Evolutionary conservation across 1,140 invertebrate species (phyloP), one percentile per base, ranked within the genome.

Genomic region (Zaprionus lachaisei): DNA sequence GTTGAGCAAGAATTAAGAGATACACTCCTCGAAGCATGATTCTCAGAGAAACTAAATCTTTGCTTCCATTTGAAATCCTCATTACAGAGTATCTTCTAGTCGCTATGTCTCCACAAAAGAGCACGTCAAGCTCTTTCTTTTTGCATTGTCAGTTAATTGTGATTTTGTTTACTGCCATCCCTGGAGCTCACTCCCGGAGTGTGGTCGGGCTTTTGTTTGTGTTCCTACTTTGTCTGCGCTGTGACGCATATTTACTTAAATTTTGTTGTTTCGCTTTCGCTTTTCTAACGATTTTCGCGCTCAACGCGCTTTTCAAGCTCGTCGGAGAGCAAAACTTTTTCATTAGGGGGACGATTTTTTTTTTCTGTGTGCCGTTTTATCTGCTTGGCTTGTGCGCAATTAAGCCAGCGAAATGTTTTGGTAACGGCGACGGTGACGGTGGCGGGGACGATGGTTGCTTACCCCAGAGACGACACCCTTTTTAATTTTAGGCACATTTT

Each of bases 91-190:
- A 11, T 4, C 11, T 3, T 9, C 14, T 24, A 24, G 22, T 26
- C 54, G 5, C 11, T 2, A 9, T 47, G 3, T 7, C 41, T 9
- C 7, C n/a, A 17, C 6, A 7, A n/a, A n/a, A 3, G n/a, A 5
- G 20, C 11, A 54, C 49, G 41, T n/a, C 12, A 7, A 11, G 67
- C 47, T 37, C 7, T 7, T 41, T 57, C 67, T 81, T 84, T 83
- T 83, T 75, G 62, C 84, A 87, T 87, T 89, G 68, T 81, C 85
- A 84, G 85, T 89, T 89, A 89, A 89, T 89, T 89, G 85, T 89
- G 84, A 89, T 90, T 89, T 89, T 90, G 85, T 89, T 89, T 89
- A 90, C 81, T 72, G 81, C 54, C 78, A 70, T 67, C 71, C 61
- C 75, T 68, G 67, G 20, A 60, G 38, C 73, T 61, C 22, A 61